Percentiles rank a stretch among this genome's conserved stretches.
Conservation (phyloP, 1,140 invertebrate genomes). For the Hydropsyche tenuis region DNA sequence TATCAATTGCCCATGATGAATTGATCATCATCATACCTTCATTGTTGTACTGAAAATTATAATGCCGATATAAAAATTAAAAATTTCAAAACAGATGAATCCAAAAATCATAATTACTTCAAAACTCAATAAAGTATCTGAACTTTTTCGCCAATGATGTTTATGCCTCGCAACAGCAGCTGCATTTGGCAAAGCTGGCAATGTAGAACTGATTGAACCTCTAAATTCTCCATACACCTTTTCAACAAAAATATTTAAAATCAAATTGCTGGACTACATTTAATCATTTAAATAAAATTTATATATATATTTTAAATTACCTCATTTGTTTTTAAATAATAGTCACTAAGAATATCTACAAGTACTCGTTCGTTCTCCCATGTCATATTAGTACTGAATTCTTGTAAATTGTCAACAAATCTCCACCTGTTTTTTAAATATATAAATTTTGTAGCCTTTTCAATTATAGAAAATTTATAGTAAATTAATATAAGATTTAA, state of each 20-base stretch:
- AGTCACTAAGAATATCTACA: conserved; percentile 58
- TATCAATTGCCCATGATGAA: conserved; percentile 59
- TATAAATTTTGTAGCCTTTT: too few relatives aligned
- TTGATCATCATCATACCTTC: conserved; percentile 61
- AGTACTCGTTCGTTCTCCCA: conserved; percentile 60
- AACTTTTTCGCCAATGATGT: conserved; percentile 59
- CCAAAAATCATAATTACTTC: conserved; percentile 52
- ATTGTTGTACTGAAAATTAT: conserved; percentile 59
- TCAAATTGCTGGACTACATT: too few relatives aligned
- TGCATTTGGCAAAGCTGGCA: conserved; percentile 57
- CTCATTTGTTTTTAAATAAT: conserved; percentile 59
- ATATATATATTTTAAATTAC: conserved; percentile 5
- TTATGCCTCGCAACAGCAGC: conserved; percentile 58
- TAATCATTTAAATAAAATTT: too few relatives aligned
- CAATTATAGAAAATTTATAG: too few relatives aligned
- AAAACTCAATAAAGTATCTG: conserved; percentile 60
- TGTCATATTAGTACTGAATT: conserved; percentile 61
- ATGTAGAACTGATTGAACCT: conserved; percentile 59
- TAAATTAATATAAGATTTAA: too few relatives aligned
- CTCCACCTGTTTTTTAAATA: conserved; percentile 54
- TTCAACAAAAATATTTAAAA: not conserved
- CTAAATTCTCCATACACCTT: conserved; percentile 59
- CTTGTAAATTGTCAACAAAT: conserved; percentile 61
- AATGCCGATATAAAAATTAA: not conserved
- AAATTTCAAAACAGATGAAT: not conserved